These are phyloP conservation scores for Octomys mimax DNA, from an alignment of 2,797 vertebrate species.

Conservation along the genomic window DNA sequence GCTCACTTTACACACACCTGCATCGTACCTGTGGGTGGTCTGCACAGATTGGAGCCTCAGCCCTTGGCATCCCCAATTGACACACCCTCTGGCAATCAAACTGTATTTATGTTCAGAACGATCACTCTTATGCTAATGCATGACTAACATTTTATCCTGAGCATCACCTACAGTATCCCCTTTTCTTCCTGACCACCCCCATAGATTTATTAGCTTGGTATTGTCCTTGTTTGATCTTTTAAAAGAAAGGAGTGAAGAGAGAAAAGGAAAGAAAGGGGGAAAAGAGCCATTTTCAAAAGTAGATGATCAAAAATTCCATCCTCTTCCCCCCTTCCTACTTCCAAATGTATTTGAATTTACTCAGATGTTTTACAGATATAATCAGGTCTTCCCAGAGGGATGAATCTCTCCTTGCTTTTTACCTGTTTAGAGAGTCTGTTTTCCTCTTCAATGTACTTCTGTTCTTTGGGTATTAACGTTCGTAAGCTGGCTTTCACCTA, in stretches of 20 bases:
- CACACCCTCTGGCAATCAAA: slow-evolving; percentile 86
- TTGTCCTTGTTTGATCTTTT: slow-evolving; percentile 76
- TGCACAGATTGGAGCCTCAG: slow-evolving; percentile 82
- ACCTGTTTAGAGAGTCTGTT: slow-evolving; percentile 99
- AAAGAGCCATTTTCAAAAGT: slow-evolving; percentile 74
- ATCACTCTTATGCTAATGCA: slow-evolving; percentile 61
- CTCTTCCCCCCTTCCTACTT: slow-evolving; percentile 61
- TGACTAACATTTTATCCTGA: slow-evolving; percentile 73
- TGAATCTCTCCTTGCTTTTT: slow-evolving; percentile 88
- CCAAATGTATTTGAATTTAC: slow-evolving; percentile 81
- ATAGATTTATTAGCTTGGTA: slow-evolving; percentile 72
- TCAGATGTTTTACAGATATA: slow-evolving; percentile 77
- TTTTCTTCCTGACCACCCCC: slow-evolving; percentile 76
- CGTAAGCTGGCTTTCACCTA: slow-evolving; percentile 98
- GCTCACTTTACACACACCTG: slow-evolving; percentile 89
- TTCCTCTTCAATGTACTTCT: slow-evolving; percentile 99
- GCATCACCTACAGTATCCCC: slow-evolving; percentile 78
- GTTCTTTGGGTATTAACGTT: slow-evolving; percentile 97
- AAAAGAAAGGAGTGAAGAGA: slow-evolving; percentile 70
- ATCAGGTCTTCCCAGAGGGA: slow-evolving; percentile 83
- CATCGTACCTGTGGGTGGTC: slow-evolving; percentile 87
- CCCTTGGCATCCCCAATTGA: slow-evolving; percentile 80
- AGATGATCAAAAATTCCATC: slow-evolving; percentile 81
- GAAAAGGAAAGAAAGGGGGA: slow-evolving; percentile 6
- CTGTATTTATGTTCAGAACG: slow-evolving; percentile 80